Percentiles rank a stretch among this genome's conserved stretches.
These are phyloP conservation scores for Archilochus colubris DNA, from an alignment of 2,113 vertebrate genomes.

Conservation along the genomic window DNA sequence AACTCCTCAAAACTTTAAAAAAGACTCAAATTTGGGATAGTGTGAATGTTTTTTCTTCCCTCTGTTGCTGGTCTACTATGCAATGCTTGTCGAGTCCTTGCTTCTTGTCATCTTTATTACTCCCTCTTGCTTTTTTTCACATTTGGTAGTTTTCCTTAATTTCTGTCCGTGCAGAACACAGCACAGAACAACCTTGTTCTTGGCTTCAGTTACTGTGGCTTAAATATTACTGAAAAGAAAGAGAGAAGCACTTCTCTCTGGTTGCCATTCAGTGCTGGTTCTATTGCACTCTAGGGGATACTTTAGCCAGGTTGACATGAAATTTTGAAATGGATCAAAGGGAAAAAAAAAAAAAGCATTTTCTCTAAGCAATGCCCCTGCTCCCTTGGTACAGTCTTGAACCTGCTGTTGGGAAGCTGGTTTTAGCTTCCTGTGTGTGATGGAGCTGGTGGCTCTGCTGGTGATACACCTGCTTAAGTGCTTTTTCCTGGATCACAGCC, in stretches of 20 bases:
- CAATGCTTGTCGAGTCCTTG: background rate
- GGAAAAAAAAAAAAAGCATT: background rate
- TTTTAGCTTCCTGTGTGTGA: background rate
- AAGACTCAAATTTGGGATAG: background rate
- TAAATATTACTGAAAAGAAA: background rate
- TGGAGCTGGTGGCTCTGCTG: conserved; percentile 26
- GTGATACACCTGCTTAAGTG: conserved; percentile 25
- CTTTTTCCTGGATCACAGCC: conserved; percentile 24
- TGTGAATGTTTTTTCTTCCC: accelerated
- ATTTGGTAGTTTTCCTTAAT: background rate
- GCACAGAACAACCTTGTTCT: background rate
- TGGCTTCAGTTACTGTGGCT: background rate
- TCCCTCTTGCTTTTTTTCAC: background rate
- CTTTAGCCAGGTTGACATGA: background rate
- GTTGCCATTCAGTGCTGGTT: background rate
- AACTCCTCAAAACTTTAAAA: background rate
- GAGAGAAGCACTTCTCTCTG: background rate
- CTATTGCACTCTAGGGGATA: background rate
- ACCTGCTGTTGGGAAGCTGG: background rate
- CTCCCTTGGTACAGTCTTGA: background rate
- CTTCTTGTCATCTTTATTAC: background rate
- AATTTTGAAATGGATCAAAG: background rate
- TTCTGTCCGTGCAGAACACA: background rate
- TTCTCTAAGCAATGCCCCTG: background rate
- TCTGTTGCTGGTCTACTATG: background rate